A percentile compares a stretch with the other conserved stretches of the same genome.
These are phyloP conservation scores for Pentamera pediparva DNA, from an alignment of 53 echinoderm and acorn worm species.

Conservation along the genomic window DNA sequence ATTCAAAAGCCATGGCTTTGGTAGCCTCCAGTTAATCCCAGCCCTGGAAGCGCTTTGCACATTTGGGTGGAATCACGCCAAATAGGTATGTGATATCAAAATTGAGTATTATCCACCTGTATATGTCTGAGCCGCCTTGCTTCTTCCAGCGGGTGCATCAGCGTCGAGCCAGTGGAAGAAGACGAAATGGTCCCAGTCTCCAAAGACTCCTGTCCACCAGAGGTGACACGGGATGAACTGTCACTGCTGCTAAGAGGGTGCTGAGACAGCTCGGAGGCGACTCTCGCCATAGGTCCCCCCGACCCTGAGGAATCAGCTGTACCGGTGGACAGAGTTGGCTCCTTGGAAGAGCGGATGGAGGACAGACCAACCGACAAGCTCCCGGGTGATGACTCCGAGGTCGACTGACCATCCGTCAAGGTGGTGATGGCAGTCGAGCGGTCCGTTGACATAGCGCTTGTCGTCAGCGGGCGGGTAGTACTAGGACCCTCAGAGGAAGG, in stretches of 20 bases:
- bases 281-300: not conserved
- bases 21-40: too few relatives aligned
- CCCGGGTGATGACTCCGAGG: not conserved
- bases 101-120: too few relatives aligned
- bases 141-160: slow-evolving; percentile 85
- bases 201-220: slow-evolving; percentile 27
- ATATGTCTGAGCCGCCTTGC: slow-evolving; percentile 55
- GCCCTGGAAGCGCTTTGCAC: too few relatives aligned
- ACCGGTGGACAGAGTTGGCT: not conserved
- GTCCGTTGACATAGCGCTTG: too few relatives aligned
- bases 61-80: too few relatives aligned
- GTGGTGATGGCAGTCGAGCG: too few relatives aligned
- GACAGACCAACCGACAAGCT: not conserved
- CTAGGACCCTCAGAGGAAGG: not conserved
- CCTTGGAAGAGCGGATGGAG: not conserved
- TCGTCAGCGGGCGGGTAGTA: too few relatives aligned
- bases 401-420: not conserved
- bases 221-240: not conserved
- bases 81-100: too few relatives aligned
- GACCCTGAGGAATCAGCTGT: not conserved
- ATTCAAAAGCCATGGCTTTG: too few relatives aligned
- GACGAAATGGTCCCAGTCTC: slow-evolving; percentile 64
- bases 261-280: slow-evolving; percentile 38
- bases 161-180: slow-evolving; percentile 11
- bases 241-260: slow-evolving; percentile 36